Evolutionary conservation across 2,888 invertebrate genomes (phyloP), one percentile per base, ranked within the genome.

Genomic region (Mythimna albipuncta): DNA sequence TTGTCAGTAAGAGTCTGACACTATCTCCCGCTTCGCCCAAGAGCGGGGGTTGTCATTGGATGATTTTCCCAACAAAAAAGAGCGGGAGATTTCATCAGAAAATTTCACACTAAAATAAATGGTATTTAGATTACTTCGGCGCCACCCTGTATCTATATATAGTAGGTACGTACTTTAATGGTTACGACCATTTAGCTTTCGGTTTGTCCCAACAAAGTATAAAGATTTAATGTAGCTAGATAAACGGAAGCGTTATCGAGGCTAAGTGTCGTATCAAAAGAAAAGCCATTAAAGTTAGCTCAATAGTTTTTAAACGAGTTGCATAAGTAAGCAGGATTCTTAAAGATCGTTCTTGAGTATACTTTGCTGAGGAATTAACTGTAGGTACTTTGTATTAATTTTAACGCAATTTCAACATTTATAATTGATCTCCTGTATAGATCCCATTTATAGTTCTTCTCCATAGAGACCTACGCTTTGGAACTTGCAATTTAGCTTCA

Each of bases 271-370:
- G 67, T 59, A 58, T 13, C 16, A 11, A 52, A 81, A 81, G 81
- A 82, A 81, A 78, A 69, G 47, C 65, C 65, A 79, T 81, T 81
- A 81, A 82, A 81, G 64, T 78, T 70, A 63, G 9, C 54, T 66
- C 66, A 57, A 81, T 77, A 77, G 70, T 73, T 70, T 67, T 71
- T 66, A 77, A 81, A 77, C 65, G 78, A 63, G 54, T 67, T 64
- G 73, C 68, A 74, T 72, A 64, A 59, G 73, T 54, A 55, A 59
- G 32, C 19, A 26, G n/a, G 69, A 59, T 69, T 66, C 69, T 69
- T 58, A 52, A 64, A 52, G 5, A 69, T 64, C 21, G 13, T 32
- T 69, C 13, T 13, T 38, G 10, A 32, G 47, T 47, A 26, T 44
- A 62, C 21, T 1, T 41, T 32, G n/a, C 19, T 13, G 7, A 32